Conservation (phyloP, 2,888 invertebrate genomes). For the Yponomeuta evonymella region DNA sequence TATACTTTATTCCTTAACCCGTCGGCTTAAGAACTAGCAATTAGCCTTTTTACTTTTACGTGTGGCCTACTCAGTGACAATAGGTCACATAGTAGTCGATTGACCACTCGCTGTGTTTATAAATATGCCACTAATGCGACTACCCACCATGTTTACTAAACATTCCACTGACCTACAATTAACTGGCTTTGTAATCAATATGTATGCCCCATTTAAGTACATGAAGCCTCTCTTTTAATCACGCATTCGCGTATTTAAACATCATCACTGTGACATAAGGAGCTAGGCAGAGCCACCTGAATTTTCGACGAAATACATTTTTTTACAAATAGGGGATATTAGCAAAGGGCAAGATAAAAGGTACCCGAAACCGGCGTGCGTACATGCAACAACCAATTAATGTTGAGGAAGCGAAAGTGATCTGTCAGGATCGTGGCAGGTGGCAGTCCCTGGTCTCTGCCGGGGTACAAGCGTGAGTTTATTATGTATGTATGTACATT, state of each 20-base stretch:
- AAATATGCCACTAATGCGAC: not conserved
- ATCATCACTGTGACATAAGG: too few species aligned
- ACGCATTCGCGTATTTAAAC: not conserved
- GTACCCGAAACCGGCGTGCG: too few species aligned
- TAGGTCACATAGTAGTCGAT: not conserved
- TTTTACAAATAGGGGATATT: too few species aligned
- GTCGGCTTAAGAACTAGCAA: not conserved
- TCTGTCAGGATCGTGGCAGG: too few species aligned
- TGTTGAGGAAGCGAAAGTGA: too few species aligned
- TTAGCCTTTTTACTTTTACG: not conserved
- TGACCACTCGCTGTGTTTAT: not conserved
- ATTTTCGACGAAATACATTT: too few species aligned
- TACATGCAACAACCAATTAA: too few species aligned
- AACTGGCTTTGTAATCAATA: not conserved
- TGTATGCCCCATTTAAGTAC: not conserved
- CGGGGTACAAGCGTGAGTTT: too few species aligned
- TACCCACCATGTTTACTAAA: not conserved
- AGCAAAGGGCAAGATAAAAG: too few species aligned
- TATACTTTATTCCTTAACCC: not conserved
- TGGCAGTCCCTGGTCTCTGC: too few species aligned
- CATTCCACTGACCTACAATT: not conserved
- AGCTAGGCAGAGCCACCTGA: too few species aligned
- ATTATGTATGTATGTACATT: too few species aligned
- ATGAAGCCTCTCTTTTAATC: not conserved
- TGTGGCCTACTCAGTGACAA: not conserved